Evolutionary conservation across 2,113 vertebrate genomes (phyloP).

Genomic region (Falco punctatus): DNA sequence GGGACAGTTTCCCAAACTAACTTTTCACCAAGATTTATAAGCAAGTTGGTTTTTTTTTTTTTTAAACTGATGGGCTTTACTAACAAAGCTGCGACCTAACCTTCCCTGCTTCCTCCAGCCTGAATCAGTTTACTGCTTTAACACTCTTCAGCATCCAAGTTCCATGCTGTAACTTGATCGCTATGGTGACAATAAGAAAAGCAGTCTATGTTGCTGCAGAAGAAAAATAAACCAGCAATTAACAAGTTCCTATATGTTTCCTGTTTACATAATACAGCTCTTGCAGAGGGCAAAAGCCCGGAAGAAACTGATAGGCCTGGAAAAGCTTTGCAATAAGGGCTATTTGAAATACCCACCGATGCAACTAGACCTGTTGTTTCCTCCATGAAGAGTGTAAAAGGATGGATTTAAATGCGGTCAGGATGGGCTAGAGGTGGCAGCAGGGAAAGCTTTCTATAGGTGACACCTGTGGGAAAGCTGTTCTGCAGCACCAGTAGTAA

Average conservation of each 20-base stretch:
- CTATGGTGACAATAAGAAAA: constrained; percentile 43
- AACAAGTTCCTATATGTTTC: constrained; percentile 62
- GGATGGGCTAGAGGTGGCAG: not conserved
- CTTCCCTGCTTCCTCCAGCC: rapidly evolving
- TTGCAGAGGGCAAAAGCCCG: not conserved
- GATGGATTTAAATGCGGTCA: not conserved
- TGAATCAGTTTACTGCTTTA: not conserved
- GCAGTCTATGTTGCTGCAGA: not conserved
- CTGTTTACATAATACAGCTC: constrained; percentile 46
- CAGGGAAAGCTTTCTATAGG: not conserved
- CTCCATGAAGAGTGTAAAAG: not conserved
- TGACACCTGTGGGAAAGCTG: not conserved
- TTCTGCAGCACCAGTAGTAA: not conserved
- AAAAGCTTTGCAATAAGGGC: constrained; percentile 14
- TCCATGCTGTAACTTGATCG: not conserved
- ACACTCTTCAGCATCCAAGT: not conserved
- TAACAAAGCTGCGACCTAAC: not conserved
- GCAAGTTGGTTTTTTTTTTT: too few relatives aligned
- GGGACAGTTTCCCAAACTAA: not conserved
- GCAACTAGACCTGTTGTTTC: not conserved
- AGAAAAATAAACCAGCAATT: constrained; percentile 63
- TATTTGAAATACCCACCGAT: not conserved
- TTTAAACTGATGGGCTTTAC: not conserved
- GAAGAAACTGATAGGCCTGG: constrained; percentile 44
- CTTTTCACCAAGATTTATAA: not conserved